Base-by-base conservation (phyloP, 2,888 invertebrate genomes). In the Rhorus exstirpatorius region DNA sequence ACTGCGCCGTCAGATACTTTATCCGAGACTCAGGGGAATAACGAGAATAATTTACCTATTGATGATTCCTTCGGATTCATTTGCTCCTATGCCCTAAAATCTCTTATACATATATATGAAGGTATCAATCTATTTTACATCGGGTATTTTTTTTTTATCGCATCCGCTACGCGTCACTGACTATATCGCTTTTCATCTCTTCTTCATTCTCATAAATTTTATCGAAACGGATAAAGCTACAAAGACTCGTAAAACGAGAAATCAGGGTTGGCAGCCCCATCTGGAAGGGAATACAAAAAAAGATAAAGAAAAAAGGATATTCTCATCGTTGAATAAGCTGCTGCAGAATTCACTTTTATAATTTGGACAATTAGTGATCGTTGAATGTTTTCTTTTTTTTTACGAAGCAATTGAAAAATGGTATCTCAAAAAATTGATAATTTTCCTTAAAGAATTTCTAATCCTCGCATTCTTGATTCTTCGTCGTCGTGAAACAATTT, bases 161-260 rank as follows among this genome's bases (percentile, higher is more conserved):
- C n/a, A 10, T 55, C 26, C 3, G n/a, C 21, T 6, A 14, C n/a
- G 31, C 55, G 26, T 26, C n/a, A 7, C n/a, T 17, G 35, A n/a
- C 38, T 35, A 0, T 60, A 14, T 35, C 31, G 2, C 10, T 35
- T 24, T 41, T 41, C 41, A 6, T 12, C 1, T 35, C 17, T 60
- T 7, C 35, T 35, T 17, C 35, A 31, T 17, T 60, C 58, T 26
- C 58, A 60, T 49, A 60, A 21, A 60, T 17, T 72, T 49, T 60
- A 72, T 72, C 10, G 12, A 1, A 10, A 12, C 51, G 12, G 21
- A 60, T 72, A 71, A 71, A 58, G 17, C 49, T 14, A n/a, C n/a
- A n/a, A 21, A 49, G 46, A n/a, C 41, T 41, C 41, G 1, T 21
- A 58, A 60, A 49, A 26, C 12, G 35, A n/a, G 49, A 71, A 60